These are phyloP conservation scores for Tyrophagus putrescentiae DNA, from an alignment of 1,140 invertebrate species.

Conservation along the genomic window DNA sequence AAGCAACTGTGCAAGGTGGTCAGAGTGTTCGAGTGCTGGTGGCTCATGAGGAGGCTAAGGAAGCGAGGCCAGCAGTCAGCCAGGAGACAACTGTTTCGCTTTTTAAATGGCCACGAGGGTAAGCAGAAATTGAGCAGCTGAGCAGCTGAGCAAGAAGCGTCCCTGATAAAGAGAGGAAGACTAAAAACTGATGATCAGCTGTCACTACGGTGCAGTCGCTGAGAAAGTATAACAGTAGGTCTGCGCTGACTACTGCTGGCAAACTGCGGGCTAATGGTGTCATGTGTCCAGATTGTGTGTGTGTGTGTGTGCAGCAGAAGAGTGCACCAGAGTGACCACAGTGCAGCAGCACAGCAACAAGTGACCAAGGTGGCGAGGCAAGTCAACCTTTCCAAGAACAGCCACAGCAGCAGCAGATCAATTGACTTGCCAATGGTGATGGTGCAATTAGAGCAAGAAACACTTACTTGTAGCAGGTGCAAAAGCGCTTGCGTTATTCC, in stretches of 20 bases:
- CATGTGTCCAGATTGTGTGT: not conserved
- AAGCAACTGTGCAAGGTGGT: slow-evolving; percentile 5
- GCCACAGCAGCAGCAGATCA: not conserved
- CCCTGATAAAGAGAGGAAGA: too few species aligned
- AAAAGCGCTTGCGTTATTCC: slow-evolving; percentile 11
- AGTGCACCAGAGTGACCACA: not conserved
- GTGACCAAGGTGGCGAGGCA: not conserved
- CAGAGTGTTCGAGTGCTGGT: too few species aligned
- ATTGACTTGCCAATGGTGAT: not conserved
- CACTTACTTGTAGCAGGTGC: slow-evolving; percentile 7
- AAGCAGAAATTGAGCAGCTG: not conserved
- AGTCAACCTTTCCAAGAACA: not conserved
- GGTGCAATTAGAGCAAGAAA: not conserved
- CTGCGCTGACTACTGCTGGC: too few species aligned
- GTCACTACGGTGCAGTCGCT: not conserved
- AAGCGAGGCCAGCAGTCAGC: not conserved
- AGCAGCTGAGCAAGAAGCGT: too few species aligned
- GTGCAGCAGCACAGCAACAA: not conserved
- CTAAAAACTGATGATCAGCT: slow-evolving; percentile 2
- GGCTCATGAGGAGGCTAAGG: too few species aligned
- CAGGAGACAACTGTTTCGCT: not conserved
- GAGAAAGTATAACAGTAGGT: too few species aligned
- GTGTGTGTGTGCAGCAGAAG: not conserved
- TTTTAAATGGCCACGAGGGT: slow-evolving; percentile 7
- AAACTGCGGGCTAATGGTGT: slow-evolving; percentile 3